Base-by-base conservation (phyloP, 2,113 vertebrate species). In the Semnornis frantzii region DNA sequence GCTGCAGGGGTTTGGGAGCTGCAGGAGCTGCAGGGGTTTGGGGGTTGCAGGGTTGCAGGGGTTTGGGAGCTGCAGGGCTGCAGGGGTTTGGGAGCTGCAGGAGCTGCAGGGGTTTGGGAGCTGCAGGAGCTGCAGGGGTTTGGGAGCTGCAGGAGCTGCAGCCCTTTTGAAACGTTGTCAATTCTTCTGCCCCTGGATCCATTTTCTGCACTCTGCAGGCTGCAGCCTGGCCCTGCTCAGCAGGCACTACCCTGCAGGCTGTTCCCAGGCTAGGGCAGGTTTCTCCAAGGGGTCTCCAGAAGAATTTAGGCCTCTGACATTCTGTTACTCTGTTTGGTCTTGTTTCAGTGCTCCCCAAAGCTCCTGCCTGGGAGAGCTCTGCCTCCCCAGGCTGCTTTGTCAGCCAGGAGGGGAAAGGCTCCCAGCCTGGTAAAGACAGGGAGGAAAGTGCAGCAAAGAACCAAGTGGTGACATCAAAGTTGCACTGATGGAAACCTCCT, bases 401-500 rank as follows among this genome's bases (percentile, higher is more conserved):
- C 62, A 87, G 78, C 94, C 91, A 90, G 44, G 44, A n/a, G 1
- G 3, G 74, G 74, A 62, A 75, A 4, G 1, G 73, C 79, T 94
- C 82, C 59, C 82, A 42, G 9, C 39, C 69, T 58, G 76, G 75
- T 39, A 62, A 57, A 0, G 0, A 0, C 15, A n/a, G 64, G 74
- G 55, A 52, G 82, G 85, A 89, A 62, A 82, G 23, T n/a, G 85
- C 81, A 73, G 20, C 30, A 19, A 87, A 91, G 34, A 20, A 73
- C 73, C 59, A 63, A 93, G 83, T 91, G 91, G 79, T 81, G 90
- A 95, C 92, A 94, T 96, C 91, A 95, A 96, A 96, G 93, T 58
- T 39, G 59, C n/a, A 59, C 75, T 83, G 92, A 90, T 83, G 91
- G 73, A 91, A 95, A 95, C 14, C 25, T 77, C 92, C 82, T 91